These are phyloP conservation scores for Aleiodes sp. DNA, from an alignment of 1,140 invertebrate genomes.

Conservation along the genomic window DNA sequence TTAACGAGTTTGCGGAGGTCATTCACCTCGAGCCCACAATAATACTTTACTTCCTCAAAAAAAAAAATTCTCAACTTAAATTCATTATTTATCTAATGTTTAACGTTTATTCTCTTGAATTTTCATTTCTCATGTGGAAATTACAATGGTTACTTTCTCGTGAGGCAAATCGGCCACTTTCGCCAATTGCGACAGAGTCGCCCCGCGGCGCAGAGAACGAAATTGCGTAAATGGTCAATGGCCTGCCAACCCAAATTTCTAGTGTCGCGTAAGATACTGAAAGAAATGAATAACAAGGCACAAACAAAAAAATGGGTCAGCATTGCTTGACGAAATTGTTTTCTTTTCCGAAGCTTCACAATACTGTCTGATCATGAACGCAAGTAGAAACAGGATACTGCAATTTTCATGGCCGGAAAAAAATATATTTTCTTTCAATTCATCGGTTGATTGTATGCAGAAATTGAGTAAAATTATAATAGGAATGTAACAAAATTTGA, in stretches of 20 bases:
- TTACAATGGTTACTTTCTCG: slow-evolving; percentile 55
- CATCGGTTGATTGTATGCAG: slow-evolving; percentile 1
- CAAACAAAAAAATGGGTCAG: background rate
- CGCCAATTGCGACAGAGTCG: slow-evolving; percentile 58
- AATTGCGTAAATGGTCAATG: slow-evolving; percentile 63
- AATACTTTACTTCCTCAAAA: too few species aligned
- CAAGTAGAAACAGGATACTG: background rate
- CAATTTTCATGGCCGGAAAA: background rate
- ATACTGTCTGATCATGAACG: too few species aligned
- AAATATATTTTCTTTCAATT: too few species aligned
- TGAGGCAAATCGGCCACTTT: slow-evolving; percentile 54
- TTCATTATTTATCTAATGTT: too few species aligned
- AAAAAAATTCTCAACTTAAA: too few species aligned
- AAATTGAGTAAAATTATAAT: background rate
- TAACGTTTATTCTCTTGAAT: background rate
- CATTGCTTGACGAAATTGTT: background rate
- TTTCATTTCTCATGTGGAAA: background rate
- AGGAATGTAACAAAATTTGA: slow-evolving; percentile 5
- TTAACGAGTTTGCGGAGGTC: background rate
- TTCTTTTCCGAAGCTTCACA: background rate
- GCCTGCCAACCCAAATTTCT: slow-evolving; percentile 59
- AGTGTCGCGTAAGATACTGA: slow-evolving; percentile 8
- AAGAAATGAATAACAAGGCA: background rate
- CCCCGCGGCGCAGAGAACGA: slow-evolving; percentile 36
- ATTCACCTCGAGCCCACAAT: background rate